phyloP scores from a whole-genome alignment of 2,797 vertebrate species.

The Buphagus erythrorhynchus region DNA sequence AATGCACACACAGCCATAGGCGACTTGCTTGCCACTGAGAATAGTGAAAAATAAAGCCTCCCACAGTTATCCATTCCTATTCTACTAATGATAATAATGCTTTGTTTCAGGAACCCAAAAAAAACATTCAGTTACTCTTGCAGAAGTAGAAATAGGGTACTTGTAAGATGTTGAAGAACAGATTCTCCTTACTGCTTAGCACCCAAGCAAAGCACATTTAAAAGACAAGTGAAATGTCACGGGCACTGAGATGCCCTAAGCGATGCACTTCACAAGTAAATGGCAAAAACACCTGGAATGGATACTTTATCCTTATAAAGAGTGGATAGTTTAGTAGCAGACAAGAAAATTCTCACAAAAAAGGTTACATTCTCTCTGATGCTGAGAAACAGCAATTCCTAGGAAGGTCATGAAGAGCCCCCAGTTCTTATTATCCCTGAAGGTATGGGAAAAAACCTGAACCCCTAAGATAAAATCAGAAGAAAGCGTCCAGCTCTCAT shows the following conservation, averaged over 20 bases:
- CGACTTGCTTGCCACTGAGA: background rate
- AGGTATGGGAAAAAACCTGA: background rate
- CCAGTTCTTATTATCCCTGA: background rate
- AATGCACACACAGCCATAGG: background rate
- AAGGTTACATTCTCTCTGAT: background rate
- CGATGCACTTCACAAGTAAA: background rate
- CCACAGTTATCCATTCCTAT: background rate
- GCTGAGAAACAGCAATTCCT: background rate
- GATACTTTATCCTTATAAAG: background rate
- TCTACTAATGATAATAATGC: background rate
- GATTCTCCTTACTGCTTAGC: background rate
- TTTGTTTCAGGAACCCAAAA: background rate
- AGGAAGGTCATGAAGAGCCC: background rate
- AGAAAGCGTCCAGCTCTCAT: background rate
- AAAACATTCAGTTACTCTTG: background rate
- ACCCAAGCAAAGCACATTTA: background rate
- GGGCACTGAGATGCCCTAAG: background rate
- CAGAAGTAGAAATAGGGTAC: background rate
- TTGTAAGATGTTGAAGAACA: background rate
- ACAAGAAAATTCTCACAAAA: background rate
- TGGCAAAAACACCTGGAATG: background rate
- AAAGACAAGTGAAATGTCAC: background rate
- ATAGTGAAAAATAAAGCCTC: background rate
- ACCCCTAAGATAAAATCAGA: background rate
- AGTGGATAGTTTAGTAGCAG: background rate